A percentile compares a stretch with the other conserved stretches of the same genome.
Conservation (phyloP, 2,888 invertebrate genomes). For the Drosophila leonis region DNA sequence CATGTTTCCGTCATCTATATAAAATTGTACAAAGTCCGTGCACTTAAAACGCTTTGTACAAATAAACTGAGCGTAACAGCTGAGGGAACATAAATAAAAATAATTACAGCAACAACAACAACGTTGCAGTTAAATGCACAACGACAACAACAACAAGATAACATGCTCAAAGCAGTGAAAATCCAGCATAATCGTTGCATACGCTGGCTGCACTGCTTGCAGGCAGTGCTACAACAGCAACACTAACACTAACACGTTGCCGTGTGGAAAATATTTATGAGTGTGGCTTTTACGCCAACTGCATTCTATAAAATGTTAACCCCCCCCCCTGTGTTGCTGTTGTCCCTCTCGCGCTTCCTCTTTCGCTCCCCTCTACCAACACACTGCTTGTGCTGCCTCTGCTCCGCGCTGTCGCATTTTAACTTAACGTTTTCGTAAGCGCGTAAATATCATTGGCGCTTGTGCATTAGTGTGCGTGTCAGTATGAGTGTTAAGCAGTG, state of each 20-base stretch:
- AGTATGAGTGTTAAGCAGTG: slow-evolving; percentile 62
- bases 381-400: slow-evolving; percentile 5
- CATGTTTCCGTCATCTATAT: background rate
- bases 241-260: slow-evolving; percentile 48
- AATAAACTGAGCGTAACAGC: slow-evolving; percentile 56
- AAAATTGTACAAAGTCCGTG: background rate
- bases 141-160: slow-evolving; percentile 30
- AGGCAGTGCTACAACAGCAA: slow-evolving; percentile 39
- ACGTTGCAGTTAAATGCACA: background rate
- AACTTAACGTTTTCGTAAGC: slow-evolving; percentile 49
- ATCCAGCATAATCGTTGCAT: slow-evolving; percentile 70
- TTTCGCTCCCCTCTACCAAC: background rate
- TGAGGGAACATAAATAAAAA: slow-evolving; percentile 3
- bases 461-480: slow-evolving; percentile 20
- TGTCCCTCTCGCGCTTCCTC: background rate
- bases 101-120: background rate
- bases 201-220: slow-evolving; percentile 50
- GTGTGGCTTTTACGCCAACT: slow-evolving; percentile 74
- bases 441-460: slow-evolving; percentile 57
- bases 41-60: slow-evolving; percentile 49
- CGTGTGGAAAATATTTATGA: slow-evolving; percentile 78
- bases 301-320: slow-evolving; percentile 62
- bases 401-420: slow-evolving; percentile 37
- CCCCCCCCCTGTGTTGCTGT: background rate
- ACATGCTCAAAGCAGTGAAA: slow-evolving; percentile 68